Evolutionary conservation across 2,113 vertebrate genomes (phyloP), one percentile per base, ranked within the genome.

Genomic region (Rhodinocichla rosea): DNA sequence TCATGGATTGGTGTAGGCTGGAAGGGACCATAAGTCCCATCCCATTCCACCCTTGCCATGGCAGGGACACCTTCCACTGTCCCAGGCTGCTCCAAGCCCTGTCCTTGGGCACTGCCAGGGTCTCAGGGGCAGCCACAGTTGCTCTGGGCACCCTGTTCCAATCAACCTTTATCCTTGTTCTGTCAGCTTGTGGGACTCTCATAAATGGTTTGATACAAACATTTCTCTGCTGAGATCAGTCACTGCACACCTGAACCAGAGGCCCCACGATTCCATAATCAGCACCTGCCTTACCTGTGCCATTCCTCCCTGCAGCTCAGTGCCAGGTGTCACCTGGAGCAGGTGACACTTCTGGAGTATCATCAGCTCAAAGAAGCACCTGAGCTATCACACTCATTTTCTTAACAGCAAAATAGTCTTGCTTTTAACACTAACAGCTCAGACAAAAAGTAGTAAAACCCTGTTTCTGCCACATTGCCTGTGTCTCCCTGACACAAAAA

Each of bases 101-200:
- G 0, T 65, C 76, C 86, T 74, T 13, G 86, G 37, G 1, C 60
- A 65, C 44, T 67, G 0, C 22, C 52, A n/a, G 44, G 19, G 27
- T 33, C 59, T 15, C 56, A 53, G 77, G 24, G 15, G 6, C 44
- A 89, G 52, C 60, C 68, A 39, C 60, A 74, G 69, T 44, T 81
- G 0, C 44, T 45, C 28, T 81, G 68, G 33, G 7, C 37, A 74
- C 0, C 27, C 44, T 74, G 15, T 67, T 13, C 33, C 3, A 0
- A 23, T 88, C 50, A 17, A 5, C 27, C 47, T 45, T 74, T 42
- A 22, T 45, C 55, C 30, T 52, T 88, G 30, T 78, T 78, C 75
- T 78, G 2, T 30, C 76, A 85, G 5, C 23, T 44, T 37, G 3
- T 16, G 22, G 50, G 13, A 27, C 39, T 78, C 50, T 10, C 20